Conservation (phyloP, 1,140 invertebrate genomes). For the Campoletis sonorensis region DNA sequence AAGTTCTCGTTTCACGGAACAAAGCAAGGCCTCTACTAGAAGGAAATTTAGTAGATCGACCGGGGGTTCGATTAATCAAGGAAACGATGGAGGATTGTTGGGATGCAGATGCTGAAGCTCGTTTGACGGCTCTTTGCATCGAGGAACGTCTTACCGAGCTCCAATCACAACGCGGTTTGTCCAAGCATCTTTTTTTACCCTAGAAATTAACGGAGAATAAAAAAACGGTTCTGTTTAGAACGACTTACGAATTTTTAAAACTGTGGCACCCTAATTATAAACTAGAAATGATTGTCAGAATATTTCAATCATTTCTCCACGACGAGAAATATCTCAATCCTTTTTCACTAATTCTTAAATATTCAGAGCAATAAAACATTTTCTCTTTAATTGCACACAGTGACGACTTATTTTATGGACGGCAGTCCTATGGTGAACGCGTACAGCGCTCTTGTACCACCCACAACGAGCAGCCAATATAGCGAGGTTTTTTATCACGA, state of each 20-base stretch:
- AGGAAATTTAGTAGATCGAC: constrained; percentile 75
- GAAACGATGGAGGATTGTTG: constrained; percentile 97
- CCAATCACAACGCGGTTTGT: constrained; percentile 75
- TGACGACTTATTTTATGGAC: constrained; percentile 73
- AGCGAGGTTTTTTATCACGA: constrained; percentile 66
- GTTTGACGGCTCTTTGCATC: constrained; percentile 92
- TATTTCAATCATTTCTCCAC: no score
- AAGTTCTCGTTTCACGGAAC: constrained; percentile 87
- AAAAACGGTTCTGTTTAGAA: no score
- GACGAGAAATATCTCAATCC: constrained; percentile 3
- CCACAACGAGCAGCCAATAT: constrained; percentile 67
- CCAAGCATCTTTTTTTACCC: no score
- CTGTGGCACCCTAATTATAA: no score
- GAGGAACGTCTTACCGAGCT: constrained; percentile 90
- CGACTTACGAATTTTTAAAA: no score
- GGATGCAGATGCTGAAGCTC: constrained; percentile 95
- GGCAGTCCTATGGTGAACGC: constrained; percentile 79
- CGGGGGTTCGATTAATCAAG: constrained; percentile 84
- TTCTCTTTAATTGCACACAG: constrained; percentile 59
- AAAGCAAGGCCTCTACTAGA: constrained; percentile 90
- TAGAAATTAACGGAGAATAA: no score
- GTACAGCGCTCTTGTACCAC: constrained; percentile 68
- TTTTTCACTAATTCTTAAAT: neutral
- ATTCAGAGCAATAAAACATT: neutral
- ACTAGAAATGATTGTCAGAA: no score